Evolutionary conservation across 2,888 invertebrate genomes (phyloP).

Genomic region (Protula sp.): DNA sequence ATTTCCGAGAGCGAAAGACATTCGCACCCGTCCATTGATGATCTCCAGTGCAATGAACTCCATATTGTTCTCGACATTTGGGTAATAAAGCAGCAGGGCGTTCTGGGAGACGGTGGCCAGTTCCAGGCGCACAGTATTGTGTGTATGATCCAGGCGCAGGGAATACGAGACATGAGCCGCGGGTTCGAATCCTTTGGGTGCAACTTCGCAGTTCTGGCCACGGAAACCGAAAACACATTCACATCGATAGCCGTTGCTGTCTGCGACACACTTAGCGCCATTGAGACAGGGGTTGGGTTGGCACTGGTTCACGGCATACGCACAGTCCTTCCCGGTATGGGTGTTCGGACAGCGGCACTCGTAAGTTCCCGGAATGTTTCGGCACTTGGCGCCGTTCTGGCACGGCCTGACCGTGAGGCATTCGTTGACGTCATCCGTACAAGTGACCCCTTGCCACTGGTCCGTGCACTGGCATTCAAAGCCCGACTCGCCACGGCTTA

Average conservation of each 20-base stretch:
- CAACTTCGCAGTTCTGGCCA: constrained; percentile 84
- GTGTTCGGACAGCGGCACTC: constrained; percentile 35
- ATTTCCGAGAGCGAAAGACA: constrained; percentile 74
- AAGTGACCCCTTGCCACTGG: constrained; percentile 35
- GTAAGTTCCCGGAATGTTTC: constrained; percentile 32
- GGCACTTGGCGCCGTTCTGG: constrained; percentile 73
- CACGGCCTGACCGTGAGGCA: constrained; percentile 89
- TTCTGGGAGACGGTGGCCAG: constrained; percentile 83
- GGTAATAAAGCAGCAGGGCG: constrained; percentile 80
- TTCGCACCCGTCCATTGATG: constrained; percentile 74
- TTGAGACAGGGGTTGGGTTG: constrained; percentile 33
- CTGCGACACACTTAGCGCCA: constrained; percentile 30
- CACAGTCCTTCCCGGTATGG: constrained; percentile 40
- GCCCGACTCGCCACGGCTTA: constrained; percentile 5
- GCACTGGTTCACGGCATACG: constrained; percentile 30
- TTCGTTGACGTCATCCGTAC: constrained; percentile 35
- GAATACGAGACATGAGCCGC: constrained; percentile 86
- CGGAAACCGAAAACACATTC: constrained; percentile 80
- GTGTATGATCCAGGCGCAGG: constrained; percentile 66
- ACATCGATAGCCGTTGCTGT: constrained; percentile 66
- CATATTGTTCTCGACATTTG: constrained; percentile 59
- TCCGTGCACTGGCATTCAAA: constrained; percentile 32
- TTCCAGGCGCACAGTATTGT: constrained; percentile 83
- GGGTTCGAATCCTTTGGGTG: constrained; percentile 82
- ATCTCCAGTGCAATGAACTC: constrained; percentile 90